Conservation (phyloP, 1,140 invertebrate genomes). For the Riptortus pedestris region DNA sequence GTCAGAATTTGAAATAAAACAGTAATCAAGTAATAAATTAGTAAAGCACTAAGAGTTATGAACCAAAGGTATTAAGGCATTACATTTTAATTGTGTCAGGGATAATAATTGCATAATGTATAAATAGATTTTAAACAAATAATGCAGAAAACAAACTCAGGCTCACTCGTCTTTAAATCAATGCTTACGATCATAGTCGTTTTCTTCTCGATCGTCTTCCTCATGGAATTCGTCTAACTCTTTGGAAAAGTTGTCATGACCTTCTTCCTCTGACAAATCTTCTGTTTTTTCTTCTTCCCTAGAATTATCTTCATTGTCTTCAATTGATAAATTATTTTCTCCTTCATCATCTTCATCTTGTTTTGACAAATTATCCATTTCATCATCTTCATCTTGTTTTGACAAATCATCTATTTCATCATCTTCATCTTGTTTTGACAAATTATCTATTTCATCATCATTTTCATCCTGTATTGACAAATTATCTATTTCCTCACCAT, state of each 20-base stretch:
- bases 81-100: too few relatives aligned
- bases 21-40: too few relatives aligned
- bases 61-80: too few relatives aligned
- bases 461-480: conserved; percentile 33
- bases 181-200: not conserved
- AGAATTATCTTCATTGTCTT: conserved; percentile 24
- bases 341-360: conserved; percentile 34
- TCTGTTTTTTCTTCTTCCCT: conserved; percentile 27
- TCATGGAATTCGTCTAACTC: not conserved
- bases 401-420: not conserved
- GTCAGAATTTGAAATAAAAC: too few relatives aligned
- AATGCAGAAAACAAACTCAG: too few relatives aligned
- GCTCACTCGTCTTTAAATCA: too few relatives aligned
- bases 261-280: conserved; percentile 21
- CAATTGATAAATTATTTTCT: conserved; percentile 33
- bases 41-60: too few relatives aligned
- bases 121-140: too few relatives aligned
- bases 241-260: not conserved
- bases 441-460: conserved; percentile 30
- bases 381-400: conserved; percentile 24
- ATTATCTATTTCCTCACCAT: conserved; percentile 31
- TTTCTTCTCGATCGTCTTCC: conserved; percentile 10
- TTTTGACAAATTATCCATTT: not conserved
- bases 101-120: too few relatives aligned
- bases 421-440: conserved; percentile 32